phyloP scores from a whole-genome alignment of 2,888 invertebrate genomes.

The Erebia ligea region DNA sequence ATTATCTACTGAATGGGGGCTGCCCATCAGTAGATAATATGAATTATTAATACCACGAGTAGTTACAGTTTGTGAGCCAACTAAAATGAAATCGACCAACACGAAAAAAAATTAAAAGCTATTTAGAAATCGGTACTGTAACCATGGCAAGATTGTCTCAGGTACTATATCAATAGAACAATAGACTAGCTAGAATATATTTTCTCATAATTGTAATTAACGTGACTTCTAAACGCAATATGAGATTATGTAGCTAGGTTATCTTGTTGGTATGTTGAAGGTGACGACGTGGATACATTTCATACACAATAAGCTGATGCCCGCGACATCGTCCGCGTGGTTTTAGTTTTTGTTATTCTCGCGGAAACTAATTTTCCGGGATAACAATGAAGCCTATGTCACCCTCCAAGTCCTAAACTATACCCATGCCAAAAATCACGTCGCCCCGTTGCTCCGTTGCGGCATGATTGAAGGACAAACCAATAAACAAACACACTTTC shows the following conservation, averaged over 20 bases:
- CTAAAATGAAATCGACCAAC: not conserved
- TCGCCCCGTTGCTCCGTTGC: too few species aligned
- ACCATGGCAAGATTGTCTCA: constrained; percentile 4
- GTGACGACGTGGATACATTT: not conserved
- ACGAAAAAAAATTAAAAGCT: not conserved
- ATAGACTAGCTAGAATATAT: constrained; percentile 28
- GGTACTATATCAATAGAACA: constrained; percentile 26
- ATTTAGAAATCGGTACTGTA: constrained; percentile 12
- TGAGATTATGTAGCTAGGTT: constrained; percentile 10
- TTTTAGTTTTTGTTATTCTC: too few species aligned
- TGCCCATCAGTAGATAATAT: not conserved
- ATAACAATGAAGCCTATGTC: too few species aligned
- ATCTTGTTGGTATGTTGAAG: not conserved
- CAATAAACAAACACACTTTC: too few species aligned
- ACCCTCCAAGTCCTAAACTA: too few species aligned
- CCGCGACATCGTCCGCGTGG: too few species aligned
- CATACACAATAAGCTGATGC: not conserved
- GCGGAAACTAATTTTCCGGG: too few species aligned
- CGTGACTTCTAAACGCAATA: not conserved
- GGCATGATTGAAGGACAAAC: too few species aligned
- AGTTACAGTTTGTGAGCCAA: not conserved
- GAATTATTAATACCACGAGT: not conserved
- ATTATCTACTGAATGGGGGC: too few species aligned
- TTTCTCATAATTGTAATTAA: constrained; percentile 39
- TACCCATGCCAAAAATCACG: too few species aligned